These are phyloP conservation scores for Hesperophylax magnus DNA, from an alignment of 1,140 invertebrate species.

Conservation along the genomic window DNA sequence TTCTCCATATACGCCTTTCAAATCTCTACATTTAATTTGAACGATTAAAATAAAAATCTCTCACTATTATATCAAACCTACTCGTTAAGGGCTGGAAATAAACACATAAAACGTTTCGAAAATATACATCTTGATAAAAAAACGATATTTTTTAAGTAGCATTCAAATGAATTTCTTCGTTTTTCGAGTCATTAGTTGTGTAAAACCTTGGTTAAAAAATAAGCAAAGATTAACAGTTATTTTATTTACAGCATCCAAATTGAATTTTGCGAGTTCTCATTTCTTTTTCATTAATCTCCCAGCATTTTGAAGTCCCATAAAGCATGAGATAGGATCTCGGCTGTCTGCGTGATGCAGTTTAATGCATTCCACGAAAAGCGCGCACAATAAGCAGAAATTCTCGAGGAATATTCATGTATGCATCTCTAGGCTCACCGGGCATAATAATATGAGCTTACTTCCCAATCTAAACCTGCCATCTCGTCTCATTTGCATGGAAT, in stretches of 20 bases:
- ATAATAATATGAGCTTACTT: conserved; percentile 15
- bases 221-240: not conserved
- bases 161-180: not conserved
- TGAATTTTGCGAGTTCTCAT: not conserved
- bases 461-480: conserved; percentile 12
- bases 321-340: conserved; percentile 15
- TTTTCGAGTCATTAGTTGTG: not conserved
- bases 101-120: too few relatives aligned
- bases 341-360: conserved; percentile 13
- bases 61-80: too few relatives aligned
- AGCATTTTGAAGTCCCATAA: conserved; percentile 15
- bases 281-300: not conserved
- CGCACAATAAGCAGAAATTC: conserved; percentile 31
- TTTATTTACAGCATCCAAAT: not conserved
- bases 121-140: too few relatives aligned
- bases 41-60: too few relatives aligned
- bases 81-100: too few relatives aligned
- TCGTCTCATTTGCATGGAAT: conserved; percentile 18
- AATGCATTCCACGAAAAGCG: conserved; percentile 33
- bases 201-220: not conserved
- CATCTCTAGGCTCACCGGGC: not conserved
- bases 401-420: conserved; percentile 16
- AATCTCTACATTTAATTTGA: too few relatives aligned
- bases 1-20: too few relatives aligned
- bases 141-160: too few relatives aligned